Evolutionary conservation across 2,797 vertebrate species (phyloP), one percentile per base, ranked within the genome.

Genomic region (Sebastes itinus): DNA sequence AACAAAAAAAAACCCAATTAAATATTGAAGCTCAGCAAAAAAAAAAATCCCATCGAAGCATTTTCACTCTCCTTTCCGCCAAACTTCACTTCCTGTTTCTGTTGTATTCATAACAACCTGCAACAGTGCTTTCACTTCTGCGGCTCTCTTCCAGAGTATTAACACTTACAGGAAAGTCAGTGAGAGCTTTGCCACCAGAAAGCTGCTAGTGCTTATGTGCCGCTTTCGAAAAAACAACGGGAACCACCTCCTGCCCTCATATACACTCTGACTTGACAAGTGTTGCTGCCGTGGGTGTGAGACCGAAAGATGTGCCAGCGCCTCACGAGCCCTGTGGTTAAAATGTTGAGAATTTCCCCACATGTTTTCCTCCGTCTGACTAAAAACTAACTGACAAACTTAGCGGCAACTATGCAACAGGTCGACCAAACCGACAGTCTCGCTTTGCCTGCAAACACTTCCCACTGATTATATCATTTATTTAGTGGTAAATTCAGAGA

Each of bases 121-220:
- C 27, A 62, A 2, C 9, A 12, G 10, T 10, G 28, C 76, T 94
- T 89, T 91, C 89, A 87, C 74, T 90, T 92, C 86, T 83, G 83
- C 79, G 55, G 54, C 4, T 5, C 20, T 67, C 60, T 80, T 82
- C 78, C 33, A 64, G 12, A 3, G 14, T 5, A 74, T 11, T 22
- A 27, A 4, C 23, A 2, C 3, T 20, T 13, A 59, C 62, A 62
- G 83, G 62, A 52, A 65, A 78, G 61, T 63, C 87, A 73, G 84
- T 79, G 65, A 86, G 13, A 1, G 49, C 6, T 30, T 42, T 27
- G 8, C 23, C 9, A 12, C 13, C 30, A 27, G 22, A 46, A 14
- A 5, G 3, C 42, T 52, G 27, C 3, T 16, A 20, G 5, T 14
- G 30, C 14, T 49, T 49, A 18, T 1, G 4, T 77, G 60, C 27